phyloP scores from a whole-genome alignment of 2,888 invertebrate genomes.

The Oscheius sp. region DNA sequence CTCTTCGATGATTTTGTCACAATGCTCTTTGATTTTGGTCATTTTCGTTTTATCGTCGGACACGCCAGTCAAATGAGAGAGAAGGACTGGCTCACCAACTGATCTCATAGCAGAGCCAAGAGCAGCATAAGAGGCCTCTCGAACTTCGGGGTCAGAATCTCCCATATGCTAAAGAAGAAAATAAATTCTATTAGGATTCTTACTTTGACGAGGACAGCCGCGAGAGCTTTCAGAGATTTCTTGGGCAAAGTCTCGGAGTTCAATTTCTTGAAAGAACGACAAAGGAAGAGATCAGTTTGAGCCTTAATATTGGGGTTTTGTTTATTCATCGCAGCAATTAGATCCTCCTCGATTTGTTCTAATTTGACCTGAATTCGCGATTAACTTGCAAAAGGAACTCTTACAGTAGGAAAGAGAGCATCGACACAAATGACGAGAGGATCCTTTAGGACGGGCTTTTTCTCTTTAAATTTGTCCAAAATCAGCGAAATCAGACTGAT shows the following conservation, averaged over 20 bases:
- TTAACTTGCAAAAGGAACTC: background rate
- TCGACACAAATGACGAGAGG: slow-evolving; percentile 89
- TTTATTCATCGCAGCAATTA: slow-evolving; percentile 78
- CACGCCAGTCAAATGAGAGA: slow-evolving; percentile 84
- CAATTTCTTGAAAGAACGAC: slow-evolving; percentile 38
- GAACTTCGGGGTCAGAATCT: slow-evolving; percentile 46
- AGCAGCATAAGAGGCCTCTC: slow-evolving; percentile 73
- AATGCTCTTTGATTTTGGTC: background rate
- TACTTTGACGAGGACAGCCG: slow-evolving; percentile 62
- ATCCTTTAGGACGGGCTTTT: slow-evolving; percentile 87
- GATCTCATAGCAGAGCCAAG: slow-evolving; percentile 90
- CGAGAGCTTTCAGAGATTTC: slow-evolving; percentile 72
- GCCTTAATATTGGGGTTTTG: slow-evolving; percentile 72
- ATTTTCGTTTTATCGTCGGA: slow-evolving; percentile 82
- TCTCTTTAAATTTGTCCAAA: slow-evolving; percentile 95
- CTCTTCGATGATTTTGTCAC: background rate
- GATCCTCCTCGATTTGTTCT: slow-evolving; percentile 77
- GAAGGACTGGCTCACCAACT: slow-evolving; percentile 88
- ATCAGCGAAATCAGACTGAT: slow-evolving; percentile 73
- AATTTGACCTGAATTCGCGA: slow-evolving; percentile 77
- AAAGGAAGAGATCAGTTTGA: slow-evolving; percentile 68
- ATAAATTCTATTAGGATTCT: background rate
- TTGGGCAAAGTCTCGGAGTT: slow-evolving; percentile 71
- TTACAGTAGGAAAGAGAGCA: slow-evolving; percentile 77
- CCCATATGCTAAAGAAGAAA: slow-evolving; percentile 21